phyloP scores from a whole-genome alignment of 2,797 vertebrate genomes.

The Macrochelys suwanniensis region DNA sequence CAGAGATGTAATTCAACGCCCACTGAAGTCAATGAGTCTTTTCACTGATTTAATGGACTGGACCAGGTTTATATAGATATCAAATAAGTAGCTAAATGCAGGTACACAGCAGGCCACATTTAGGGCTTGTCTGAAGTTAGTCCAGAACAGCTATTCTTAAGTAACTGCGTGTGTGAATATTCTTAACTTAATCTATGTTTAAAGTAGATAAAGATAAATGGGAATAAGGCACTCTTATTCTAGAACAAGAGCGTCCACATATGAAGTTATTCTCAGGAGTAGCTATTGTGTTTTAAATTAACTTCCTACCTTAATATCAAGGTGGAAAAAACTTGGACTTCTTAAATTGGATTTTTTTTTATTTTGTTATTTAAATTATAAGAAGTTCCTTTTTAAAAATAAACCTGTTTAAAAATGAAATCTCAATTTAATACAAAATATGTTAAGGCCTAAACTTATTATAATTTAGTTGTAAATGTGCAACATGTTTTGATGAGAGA shows the following conservation, averaged over 20 bases:
- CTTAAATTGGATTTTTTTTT: background rate
- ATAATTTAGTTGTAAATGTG: background rate
- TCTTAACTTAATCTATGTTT: background rate
- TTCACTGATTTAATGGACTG: background rate
- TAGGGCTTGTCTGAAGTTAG: background rate
- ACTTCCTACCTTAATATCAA: background rate
- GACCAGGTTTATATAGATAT: background rate
- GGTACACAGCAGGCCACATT: rapidly evolving
- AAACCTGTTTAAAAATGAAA: background rate
- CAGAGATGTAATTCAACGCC: background rate
- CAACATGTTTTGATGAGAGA: background rate
- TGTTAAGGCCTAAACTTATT: background rate
- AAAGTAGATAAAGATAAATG: background rate
- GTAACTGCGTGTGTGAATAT: background rate
- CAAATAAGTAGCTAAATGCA: background rate
- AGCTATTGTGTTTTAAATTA: background rate
- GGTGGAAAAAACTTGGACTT: background rate
- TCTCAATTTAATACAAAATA: background rate
- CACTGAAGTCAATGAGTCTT: background rate
- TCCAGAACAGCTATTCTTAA: background rate
- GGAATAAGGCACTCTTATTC: background rate
- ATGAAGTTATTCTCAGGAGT: background rate
- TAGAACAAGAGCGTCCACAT: background rate
- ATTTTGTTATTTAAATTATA: background rate
- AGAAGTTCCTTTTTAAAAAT: background rate